phyloP scores from a whole-genome alignment of 1,140 invertebrate genomes.

The Drosophila serrata region DNA sequence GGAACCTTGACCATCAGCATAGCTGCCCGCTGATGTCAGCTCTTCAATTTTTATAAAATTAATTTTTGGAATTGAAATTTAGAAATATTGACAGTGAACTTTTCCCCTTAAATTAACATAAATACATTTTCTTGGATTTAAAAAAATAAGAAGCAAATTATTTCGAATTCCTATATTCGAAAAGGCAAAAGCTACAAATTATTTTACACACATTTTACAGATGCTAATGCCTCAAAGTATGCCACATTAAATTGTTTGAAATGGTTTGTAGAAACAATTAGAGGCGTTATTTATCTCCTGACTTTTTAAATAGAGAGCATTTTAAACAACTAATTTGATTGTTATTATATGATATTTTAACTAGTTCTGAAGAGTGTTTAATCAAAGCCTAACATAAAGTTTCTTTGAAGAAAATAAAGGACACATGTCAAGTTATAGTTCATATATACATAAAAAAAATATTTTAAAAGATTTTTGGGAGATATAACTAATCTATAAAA shows the following conservation, averaged over 20 bases:
- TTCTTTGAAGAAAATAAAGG: background rate
- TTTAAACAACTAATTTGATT: background rate
- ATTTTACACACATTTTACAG: constrained; percentile 9
- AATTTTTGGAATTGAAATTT: background rate
- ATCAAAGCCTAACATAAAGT: background rate
- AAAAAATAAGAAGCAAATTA: background rate
- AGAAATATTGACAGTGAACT: background rate
- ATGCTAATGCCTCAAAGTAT: constrained; percentile 13
- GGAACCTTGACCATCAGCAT: constrained; percentile 75
- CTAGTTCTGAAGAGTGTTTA: too few species aligned
- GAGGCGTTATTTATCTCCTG: background rate
- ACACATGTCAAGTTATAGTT: background rate
- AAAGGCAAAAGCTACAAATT: background rate
- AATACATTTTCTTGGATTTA: background rate
- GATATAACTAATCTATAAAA: too few species aligned
- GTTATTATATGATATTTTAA: too few species aligned
- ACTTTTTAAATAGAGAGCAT: background rate
- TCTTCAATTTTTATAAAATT: constrained; percentile 22
- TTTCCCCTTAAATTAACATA: background rate
- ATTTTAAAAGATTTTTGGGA: background rate
- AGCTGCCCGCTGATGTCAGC: constrained; percentile 74
- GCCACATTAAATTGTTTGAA: background rate
- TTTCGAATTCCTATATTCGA: background rate
- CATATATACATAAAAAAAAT: background rate
- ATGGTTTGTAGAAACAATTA: too few species aligned